These are phyloP conservation scores for Anseranas semipalmata DNA, from an alignment of 2,113 vertebrate species.

Conservation along the genomic window DNA sequence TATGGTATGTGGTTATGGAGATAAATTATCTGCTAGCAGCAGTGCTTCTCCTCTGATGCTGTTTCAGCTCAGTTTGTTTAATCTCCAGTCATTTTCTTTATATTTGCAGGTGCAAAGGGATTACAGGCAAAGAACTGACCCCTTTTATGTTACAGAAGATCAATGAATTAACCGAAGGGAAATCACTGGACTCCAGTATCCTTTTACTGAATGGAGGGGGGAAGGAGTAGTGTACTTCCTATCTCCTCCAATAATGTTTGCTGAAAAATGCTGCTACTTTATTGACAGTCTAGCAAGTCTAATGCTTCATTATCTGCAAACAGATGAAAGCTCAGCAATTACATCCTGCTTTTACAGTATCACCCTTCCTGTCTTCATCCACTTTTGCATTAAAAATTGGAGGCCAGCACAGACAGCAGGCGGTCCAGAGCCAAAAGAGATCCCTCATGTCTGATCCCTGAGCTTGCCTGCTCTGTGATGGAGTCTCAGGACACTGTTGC, in stretches of 20 bases:
- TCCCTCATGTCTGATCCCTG: neutral
- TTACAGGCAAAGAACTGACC: conserved; percentile 86
- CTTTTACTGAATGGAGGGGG: conserved; percentile 7
- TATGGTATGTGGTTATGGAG: neutral
- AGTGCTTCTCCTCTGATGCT: neutral
- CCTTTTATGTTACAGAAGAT: conserved; percentile 86
- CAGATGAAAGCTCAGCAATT: neutral
- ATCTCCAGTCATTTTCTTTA: neutral
- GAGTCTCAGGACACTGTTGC: neutral
- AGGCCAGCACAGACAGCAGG: neutral
- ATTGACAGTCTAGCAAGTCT: neutral
- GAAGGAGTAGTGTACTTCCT: neutral
- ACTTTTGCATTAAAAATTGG: neutral
- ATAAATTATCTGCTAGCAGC: neutral
- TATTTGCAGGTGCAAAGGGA: conserved; percentile 72
- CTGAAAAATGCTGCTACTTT: neutral
- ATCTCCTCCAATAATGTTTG: neutral
- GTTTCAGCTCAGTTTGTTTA: neutral
- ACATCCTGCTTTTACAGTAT: neutral
- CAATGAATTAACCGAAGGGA: conserved; percentile 81
- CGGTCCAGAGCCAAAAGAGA: neutral
- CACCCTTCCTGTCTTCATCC: neutral
- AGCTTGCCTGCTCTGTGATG: neutral
- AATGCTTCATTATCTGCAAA: neutral
- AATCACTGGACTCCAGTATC: conserved; percentile 89